Evolutionary conservation across 2,888 invertebrate genomes (phyloP).

Genomic region (Spisula solida): DNA sequence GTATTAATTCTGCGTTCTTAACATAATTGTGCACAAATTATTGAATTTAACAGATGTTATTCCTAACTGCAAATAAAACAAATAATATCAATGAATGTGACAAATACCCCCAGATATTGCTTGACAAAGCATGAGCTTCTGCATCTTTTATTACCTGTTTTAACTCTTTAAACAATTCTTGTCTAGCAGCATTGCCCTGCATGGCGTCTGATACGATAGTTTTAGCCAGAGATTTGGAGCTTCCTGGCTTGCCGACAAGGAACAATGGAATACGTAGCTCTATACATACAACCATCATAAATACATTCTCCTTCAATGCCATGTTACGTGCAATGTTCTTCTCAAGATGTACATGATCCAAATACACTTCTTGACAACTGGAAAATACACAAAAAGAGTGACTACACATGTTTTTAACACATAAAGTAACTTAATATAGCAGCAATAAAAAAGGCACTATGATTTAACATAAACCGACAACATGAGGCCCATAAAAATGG

Average conservation of each 20-base stretch:
- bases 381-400: not conserved
- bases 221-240: slow-evolving; percentile 86
- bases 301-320: slow-evolving; percentile 86
- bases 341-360: slow-evolving; percentile 53
- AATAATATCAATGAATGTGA: too few species aligned
- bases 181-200: slow-evolving; percentile 82
- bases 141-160: slow-evolving; percentile 76
- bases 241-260: slow-evolving; percentile 86
- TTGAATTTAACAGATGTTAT: too few species aligned
- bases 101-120: too few species aligned
- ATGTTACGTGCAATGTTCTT: slow-evolving; percentile 64
- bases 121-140: too few species aligned
- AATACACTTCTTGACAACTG: slow-evolving; percentile 80
- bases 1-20: too few species aligned
- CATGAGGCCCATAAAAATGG: too few species aligned
- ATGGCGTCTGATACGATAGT: slow-evolving; percentile 85
- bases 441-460: too few species aligned
- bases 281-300: slow-evolving; percentile 86
- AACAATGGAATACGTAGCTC: slow-evolving; percentile 86
- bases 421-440: too few species aligned
- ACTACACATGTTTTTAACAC: too few species aligned
- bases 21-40: too few species aligned
- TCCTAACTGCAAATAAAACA: too few species aligned
- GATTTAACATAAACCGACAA: too few species aligned
- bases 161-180: slow-evolving; percentile 79